Evolutionary conservation across 2,113 vertebrate genomes (phyloP), one percentile per base, ranked within the genome.

Genomic region (Colinus virginianus): DNA sequence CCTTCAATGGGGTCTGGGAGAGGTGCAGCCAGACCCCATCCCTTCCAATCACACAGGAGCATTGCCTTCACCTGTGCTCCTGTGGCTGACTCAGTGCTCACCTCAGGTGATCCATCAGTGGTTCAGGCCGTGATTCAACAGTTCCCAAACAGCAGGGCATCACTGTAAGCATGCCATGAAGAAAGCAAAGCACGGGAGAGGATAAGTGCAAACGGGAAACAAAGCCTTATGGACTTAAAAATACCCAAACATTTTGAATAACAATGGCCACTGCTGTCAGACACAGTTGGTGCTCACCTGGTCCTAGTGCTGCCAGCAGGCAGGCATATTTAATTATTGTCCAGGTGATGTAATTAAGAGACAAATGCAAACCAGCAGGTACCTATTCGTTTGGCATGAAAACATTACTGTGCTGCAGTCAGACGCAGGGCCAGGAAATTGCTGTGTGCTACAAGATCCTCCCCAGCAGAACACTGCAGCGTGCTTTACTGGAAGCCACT

Each of bases 261-360:
- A 32, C 17, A 30, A 6, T 5, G 43, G 70, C 69, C 77, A 5
- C 69, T 38, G 21, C 19, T 3, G 14, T 7, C 66, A 45, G 11
- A 40, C n/a, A 21, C 26, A 26, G 45, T 58, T 42, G 26, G 51
- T 42, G 51, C 30, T 79, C 70, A 56, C 11, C 62, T 23, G 38
- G 7, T 23, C 36, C 82, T 68, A 40, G 38, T 46, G 16, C 69
- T 19, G 43, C 56, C 46, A 56, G 61, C 23, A 58, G 72, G 74
- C 75, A 83, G 90, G 88, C 90, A 63, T 74, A 77, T 80, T 79
- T 90, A 91, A 90, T 83, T 66, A 58, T 42, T 3, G 32, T n/a
- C 56, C 56, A 77, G 89, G 63, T 84, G 87, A 91, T 77, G 80
- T 83, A 21, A 92, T 58, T 17, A 48, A 75, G 68, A 90, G 30